Evolutionary conservation across 2,797 vertebrate species (phyloP), one percentile per base, ranked within the genome.

Genomic region (Enteromius unitaeniatus): DNA sequence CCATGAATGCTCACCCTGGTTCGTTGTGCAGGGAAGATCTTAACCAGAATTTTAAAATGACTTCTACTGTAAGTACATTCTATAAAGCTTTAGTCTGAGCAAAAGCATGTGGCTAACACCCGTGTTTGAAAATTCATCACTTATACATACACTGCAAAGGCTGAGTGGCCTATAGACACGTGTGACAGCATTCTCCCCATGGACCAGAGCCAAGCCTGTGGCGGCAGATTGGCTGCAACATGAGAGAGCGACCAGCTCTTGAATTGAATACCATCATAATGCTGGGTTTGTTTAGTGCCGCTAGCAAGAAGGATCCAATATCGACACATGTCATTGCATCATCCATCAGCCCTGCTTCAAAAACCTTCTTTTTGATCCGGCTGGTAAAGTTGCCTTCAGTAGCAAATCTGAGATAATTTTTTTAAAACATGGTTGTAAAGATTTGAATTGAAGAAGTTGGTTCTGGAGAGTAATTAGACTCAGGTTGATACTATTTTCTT

Each of bases 221-320:
- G 55, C 53, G 73, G 82, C 70, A 55, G 55, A 82, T 84, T 81
- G 78, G 78, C 85, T 62, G 45, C 72, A 80, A 78, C 73, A 74
- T 34, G 37, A 72, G 67, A 74, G 83, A 81, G 34, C 21, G 49
- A 65, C 40, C 70, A 81, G 84, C 34, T 79, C 67, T 51, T 79
- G 49, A 80, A 55, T 85, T 75, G 81, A 85, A 81, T 76, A 21
- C 58, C 69, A 80, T 80, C 77, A 69, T 67, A 80, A 81, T 80
- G 84, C 55, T 73, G 79, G 55, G 40, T 47, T 81, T 81, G 74
- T 69, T 82, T 82, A 49, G 74, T 86, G 74, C 55, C 45, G 28
- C 80, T 68, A 74, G 80, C 68, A 82, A 81, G 21, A 73, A 55
- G 42, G 76, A 79, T 82, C 81, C 76, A 78, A 67, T 79, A 75